Evolutionary conservation across 1,140 invertebrate species (phyloP), one percentile per base, ranked within the genome.

Genomic region (Acromyrmex heyeri): DNA sequence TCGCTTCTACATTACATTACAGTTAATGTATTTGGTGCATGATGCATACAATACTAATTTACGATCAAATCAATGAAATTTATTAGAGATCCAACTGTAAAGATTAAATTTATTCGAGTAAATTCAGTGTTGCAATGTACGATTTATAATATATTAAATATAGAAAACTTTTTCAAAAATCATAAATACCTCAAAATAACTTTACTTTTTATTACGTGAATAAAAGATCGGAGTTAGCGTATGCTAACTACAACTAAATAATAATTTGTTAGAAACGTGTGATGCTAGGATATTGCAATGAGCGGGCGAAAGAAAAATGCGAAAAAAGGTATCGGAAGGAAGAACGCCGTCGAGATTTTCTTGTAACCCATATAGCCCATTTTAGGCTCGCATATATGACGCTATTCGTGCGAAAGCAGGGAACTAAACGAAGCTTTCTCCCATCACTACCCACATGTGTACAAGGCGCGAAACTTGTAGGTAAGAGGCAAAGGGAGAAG

Each of bases 321-420:
- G 70, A 59, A 57, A 53, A 27, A 81, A 59, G 30, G 34, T n/a
- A 53, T 59, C 16, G 24, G 53, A n/a, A 53, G 59, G 21, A 30
- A 30, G 61, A 38, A 50, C 27, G 57, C 65, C 30, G 59, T 50
- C 77, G 79, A 87, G 90, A 90, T 90, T 88, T 90, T 81, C 93
- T 91, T 92, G 93, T 93, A 93, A 92, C 93, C 90, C 90, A 90
- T 92, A 94, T 93, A 93, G 93, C 90, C 92, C 91, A 94, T 95
- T 94, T 90, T 89, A 77, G 76, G 86, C 70, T 92, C 86, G 85
- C 90, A 78, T 86, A 87, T 91, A 91, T 79, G 90, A 90, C 69
- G 87, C 86, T 67, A 91, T 91, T 91, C 77, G 64, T 83, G 79
- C 34, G 82, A 70, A 86, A 76, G 86, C 79, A 77, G 87, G 82